Base-by-base conservation (phyloP, 2,113 vertebrate species). In the Megalops atlanticus region DNA sequence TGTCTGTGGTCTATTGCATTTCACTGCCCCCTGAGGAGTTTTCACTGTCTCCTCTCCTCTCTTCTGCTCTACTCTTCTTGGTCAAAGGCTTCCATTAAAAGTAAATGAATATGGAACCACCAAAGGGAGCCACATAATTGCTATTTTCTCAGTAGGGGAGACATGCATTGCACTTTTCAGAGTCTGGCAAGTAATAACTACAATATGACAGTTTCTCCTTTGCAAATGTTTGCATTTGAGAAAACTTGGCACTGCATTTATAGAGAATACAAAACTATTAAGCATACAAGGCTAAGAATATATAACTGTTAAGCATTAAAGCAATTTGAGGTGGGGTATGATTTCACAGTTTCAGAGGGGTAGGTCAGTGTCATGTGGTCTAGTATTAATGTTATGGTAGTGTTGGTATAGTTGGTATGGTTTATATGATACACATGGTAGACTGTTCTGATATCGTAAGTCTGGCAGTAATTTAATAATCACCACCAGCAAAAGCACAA, bases 111-210 rank as follows among this genome's bases (percentile, higher is more conserved):
- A 58, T n/a, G 52, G 6, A 49, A 58, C 52, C 21, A 58, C 52
- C 52, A n/a, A 58, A 58, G 52, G 52, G 52, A 58, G 52, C 52
- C 52, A 58, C 52, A 58, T 58, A 58, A 58, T 58, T 58, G 18
- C 52, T 58, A 14, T 45, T 45, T 45, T 45, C 43, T 45, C 14
- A 45, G 43, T 1, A 45, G 52, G 52, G n/a, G 18, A 58, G 15
- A 58, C n/a, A 58, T 18, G 52, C 52, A 58, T n/a, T 58, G 21
- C 52, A n/a, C 52, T 58, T 58, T 5, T n/a, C 4, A 18, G 15
- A 4, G 24, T n/a, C 52, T 58, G 52, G 8, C 21, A 58, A 16
- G 49, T n/a, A n/a, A 58, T 58, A 58, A 58, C 52, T 58, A n/a
- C 21, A 58, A 58, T 58, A n/a, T 58, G 4, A 58, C 24, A 58